These are phyloP conservation scores for Ladona fulva DNA, from an alignment of 1,140 invertebrate species.

Conservation along the genomic window DNA sequence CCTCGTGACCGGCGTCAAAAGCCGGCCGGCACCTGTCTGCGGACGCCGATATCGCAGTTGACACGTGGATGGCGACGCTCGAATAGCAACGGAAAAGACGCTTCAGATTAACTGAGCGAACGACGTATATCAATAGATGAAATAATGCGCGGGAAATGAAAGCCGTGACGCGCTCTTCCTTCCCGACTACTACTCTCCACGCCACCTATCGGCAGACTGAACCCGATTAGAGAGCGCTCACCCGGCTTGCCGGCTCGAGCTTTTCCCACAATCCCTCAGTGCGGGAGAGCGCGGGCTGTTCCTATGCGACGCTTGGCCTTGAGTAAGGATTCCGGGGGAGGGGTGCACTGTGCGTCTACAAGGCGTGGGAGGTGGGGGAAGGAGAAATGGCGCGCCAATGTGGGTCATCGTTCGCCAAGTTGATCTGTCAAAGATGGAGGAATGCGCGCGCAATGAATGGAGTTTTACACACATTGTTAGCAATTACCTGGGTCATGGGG, in stretches of 20 bases:
- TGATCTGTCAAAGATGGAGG: slow-evolving; percentile 4
- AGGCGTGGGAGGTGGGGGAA: neutral
- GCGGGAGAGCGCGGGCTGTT: neutral
- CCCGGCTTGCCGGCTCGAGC: neutral
- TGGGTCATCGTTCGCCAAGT: slow-evolving; percentile 6
- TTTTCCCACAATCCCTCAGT: neutral
- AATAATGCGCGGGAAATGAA: neutral
- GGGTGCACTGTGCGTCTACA: neutral
- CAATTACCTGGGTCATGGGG: too few relatives aligned
- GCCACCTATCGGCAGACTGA: slow-evolving; percentile 1
- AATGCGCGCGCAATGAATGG: neutral
- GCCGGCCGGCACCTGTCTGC: neutral
- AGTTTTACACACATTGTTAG: neutral
- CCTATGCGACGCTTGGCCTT: neutral
- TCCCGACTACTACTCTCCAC: neutral
- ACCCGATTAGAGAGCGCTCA: neutral
- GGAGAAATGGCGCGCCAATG: neutral
- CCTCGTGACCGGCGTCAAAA: neutral
- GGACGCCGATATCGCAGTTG: too few relatives aligned
- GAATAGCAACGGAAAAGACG: too few relatives aligned
- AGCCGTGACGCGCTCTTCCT: neutral
- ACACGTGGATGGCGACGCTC: too few relatives aligned
- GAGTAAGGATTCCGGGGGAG: slow-evolving; percentile 1
- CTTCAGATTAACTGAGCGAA: too few relatives aligned
- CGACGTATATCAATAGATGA: too few relatives aligned